Evolutionary conservation across 2,888 invertebrate genomes (phyloP).

Genomic region (Odiellus spinosus): DNA sequence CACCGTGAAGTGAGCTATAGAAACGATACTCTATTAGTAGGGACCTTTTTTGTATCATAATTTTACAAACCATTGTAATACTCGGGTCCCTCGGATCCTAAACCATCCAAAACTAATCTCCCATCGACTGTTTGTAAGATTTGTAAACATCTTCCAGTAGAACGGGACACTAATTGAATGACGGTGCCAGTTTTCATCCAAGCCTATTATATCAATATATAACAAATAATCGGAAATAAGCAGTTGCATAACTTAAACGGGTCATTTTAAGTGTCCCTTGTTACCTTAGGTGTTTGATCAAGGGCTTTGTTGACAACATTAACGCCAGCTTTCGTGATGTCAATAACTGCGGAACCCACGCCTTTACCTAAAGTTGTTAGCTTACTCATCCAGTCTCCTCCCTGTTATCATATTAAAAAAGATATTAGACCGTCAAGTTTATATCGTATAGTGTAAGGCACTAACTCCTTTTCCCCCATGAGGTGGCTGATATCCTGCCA

Average conservation of each 20-base stretch:
- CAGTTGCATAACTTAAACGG: too few species aligned
- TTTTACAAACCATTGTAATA: constrained; percentile 22
- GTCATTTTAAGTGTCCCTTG: not conserved
- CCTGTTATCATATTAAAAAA: too few species aligned
- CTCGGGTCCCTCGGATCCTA: constrained; percentile 15
- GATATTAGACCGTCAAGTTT: too few species aligned
- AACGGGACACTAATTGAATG: constrained; percentile 11
- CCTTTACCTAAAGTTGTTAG: constrained; percentile 21
- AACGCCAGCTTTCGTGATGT: constrained; percentile 10
- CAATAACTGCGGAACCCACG: constrained; percentile 13
- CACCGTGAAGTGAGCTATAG: constrained; percentile 13
- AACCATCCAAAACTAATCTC: constrained; percentile 11
- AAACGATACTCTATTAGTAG: not conserved
- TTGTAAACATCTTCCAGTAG: constrained; percentile 13
- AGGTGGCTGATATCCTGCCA: too few species aligned
- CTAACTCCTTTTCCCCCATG: too few species aligned
- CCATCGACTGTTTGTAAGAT: constrained; percentile 13
- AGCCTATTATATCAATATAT: too few species aligned
- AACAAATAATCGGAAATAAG: too few species aligned
- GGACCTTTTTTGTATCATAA: too few species aligned
- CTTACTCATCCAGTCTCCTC: too few species aligned
- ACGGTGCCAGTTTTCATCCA: constrained; percentile 15
- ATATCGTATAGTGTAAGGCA: too few species aligned
- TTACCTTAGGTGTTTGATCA: constrained; percentile 15
- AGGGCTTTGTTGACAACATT: constrained; percentile 13